Evolutionary conservation across 2,888 invertebrate species (phyloP), one percentile per base, ranked within the genome.

Genomic region (Cybosia mesomella): DNA sequence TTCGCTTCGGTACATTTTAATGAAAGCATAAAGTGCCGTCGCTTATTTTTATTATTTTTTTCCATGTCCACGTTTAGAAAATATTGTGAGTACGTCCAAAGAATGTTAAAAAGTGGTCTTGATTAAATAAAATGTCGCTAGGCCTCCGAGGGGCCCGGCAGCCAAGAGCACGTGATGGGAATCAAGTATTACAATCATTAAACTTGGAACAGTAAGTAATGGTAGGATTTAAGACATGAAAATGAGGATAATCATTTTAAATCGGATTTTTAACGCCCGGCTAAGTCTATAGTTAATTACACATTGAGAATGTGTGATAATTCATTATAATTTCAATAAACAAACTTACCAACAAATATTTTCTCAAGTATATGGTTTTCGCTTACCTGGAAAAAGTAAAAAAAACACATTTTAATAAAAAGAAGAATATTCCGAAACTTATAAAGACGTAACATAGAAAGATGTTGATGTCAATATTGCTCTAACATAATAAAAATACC

Each of bases 101-200:
- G 94, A 94, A 94, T 94, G 88, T 91, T 93, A 93, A 94, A 94
- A 93, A 92, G 91, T 91, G 88, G 86, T 87, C 90, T 91, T 94
- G 93, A 94, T 94, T 93, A 93, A 94, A 94, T 93, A 94, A 92
- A 94, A 90, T 88, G 93, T 91, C 91, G 89, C 88, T 81, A 83
- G 82, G 83, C 83, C 82, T 76, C 80, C 79, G 77, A 75, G 81
- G 87, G 85, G 82, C 73, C 77, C 76, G 85, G 83, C 83, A 85
- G 78, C 63, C 77, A 64, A 74, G 64, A 74, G 83, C 80, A 87
- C 92, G 93, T 93, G 94, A 90, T 85, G 78, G 74, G 92, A 90
- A 92, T 93, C 83, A 81, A 83, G 79, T 80, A 88, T 85, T 82
- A 86, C 71, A 61, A 73, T 84, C 79, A 79, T 80, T 86, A 85